These are phyloP conservation scores for Dolichotis patagonum DNA, from an alignment of 2,113 vertebrate genomes.

Conservation along the genomic window DNA sequence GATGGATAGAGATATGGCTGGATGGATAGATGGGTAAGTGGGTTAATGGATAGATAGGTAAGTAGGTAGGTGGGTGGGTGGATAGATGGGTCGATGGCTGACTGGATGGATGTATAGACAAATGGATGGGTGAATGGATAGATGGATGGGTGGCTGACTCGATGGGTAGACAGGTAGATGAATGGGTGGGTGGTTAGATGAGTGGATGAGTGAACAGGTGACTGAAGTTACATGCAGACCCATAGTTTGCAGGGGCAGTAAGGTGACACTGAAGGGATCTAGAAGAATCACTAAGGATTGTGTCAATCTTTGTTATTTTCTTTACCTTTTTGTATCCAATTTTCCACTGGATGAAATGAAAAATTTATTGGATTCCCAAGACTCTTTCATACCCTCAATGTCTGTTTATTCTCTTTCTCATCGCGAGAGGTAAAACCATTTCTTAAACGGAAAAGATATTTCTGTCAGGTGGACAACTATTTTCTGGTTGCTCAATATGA, in stretches of 20 bases:
- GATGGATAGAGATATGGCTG: not conserved
- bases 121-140: accelerated
- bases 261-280: not conserved
- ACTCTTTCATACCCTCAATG: not conserved
- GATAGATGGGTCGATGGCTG: not conserved
- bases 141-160: not conserved
- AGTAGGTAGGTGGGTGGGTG: not conserved
- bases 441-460: not conserved
- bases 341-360: not conserved
- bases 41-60: too few species aligned
- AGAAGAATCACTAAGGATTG: not conserved
- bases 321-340: not conserved
- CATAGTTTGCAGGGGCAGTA: not conserved
- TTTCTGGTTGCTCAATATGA: not conserved
- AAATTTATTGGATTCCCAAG: not conserved
- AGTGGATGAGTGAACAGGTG: not conserved
- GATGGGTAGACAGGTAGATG: not conserved
- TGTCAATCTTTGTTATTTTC: not conserved
- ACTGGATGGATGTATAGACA: not conserved
- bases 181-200: too few species aligned
- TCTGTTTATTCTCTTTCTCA: slow-evolving; percentile 23
- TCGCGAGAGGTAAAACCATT: not conserved
- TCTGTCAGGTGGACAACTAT: not conserved
- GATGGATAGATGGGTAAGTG: not conserved
- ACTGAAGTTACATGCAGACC: not conserved